These are phyloP conservation scores for Toxotes jaculatrix DNA, from an alignment of 2,113 vertebrate species.

Conservation along the genomic window DNA sequence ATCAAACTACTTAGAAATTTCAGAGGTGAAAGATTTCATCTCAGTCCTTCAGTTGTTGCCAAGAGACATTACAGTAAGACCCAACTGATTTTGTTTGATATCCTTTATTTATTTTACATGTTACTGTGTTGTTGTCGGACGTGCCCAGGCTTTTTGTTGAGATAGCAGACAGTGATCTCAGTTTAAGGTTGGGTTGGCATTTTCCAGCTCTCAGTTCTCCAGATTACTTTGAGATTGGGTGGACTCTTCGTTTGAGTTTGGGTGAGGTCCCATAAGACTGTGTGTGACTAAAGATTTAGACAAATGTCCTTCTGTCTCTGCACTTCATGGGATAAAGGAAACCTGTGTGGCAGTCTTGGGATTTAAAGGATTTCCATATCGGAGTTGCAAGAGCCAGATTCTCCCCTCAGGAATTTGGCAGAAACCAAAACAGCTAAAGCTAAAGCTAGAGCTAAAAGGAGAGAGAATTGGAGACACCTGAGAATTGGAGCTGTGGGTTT, in stretches of 20 bases:
- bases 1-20: neutral
- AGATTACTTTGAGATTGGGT: constrained; percentile 23
- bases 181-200: neutral
- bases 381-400: too few relatives aligned
- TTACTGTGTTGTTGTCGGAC: constrained; percentile 2
- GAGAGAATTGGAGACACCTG: too few relatives aligned
- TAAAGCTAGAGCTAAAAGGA: too few relatives aligned
- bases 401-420: too few relatives aligned
- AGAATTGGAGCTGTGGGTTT: too few relatives aligned
- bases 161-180: constrained; percentile 30
- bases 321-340: neutral
- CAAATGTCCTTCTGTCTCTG: constrained; percentile 27
- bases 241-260: constrained; percentile 7
- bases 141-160: constrained; percentile 42
- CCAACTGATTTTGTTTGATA: neutral
- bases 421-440: too few relatives aligned
- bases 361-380: constrained; percentile 28
- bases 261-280: neutral
- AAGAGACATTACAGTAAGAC: neutral
- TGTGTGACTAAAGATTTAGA: neutral
- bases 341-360: constrained; percentile 13
- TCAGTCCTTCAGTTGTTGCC: constrained; percentile 3
- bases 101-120: constrained; percentile 4
- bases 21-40: neutral
- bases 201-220: constrained; percentile 8